These are phyloP conservation scores for Manacus vitellinus DNA, from an alignment of 2,113 vertebrate genomes.

Conservation along the genomic window DNA sequence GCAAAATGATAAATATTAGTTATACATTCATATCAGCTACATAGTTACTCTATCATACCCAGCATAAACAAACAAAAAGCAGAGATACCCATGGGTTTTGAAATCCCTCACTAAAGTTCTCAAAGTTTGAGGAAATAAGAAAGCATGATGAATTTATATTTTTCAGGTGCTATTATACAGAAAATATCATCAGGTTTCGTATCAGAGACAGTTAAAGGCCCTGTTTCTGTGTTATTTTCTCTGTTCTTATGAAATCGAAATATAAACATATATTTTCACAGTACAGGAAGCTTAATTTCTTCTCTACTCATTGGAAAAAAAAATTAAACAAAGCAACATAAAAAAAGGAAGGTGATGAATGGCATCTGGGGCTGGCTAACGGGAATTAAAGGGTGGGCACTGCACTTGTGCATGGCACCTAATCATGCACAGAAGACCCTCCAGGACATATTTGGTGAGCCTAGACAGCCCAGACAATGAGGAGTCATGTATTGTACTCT, in stretches of 20 bases:
- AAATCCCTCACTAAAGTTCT: not conserved
- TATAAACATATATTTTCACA: not conserved
- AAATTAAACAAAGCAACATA: not conserved
- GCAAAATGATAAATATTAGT: not conserved
- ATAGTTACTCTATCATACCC: not conserved
- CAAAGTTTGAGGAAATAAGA: not conserved
- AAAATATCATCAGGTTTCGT: not conserved
- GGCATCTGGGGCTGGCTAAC: not conserved
- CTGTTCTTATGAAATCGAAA: not conserved
- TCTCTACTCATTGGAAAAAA: not conserved
- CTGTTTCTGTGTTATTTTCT: not conserved
- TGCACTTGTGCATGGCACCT: not conserved
- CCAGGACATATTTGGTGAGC: not conserved
- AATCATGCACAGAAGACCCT: not conserved
- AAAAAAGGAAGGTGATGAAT: not conserved
- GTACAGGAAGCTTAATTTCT: not conserved
- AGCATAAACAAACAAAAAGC: not conserved
- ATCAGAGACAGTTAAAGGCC: not conserved
- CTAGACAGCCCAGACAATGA: fast-evolving
- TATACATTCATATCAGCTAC: not conserved
- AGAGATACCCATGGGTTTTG: not conserved
- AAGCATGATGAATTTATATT: not conserved
- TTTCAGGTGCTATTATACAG: not conserved
- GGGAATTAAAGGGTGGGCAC: not conserved
- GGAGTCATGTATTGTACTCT: not conserved